Base-by-base conservation (phyloP, 2,797 vertebrate species). In the Anabas testudineus region DNA sequence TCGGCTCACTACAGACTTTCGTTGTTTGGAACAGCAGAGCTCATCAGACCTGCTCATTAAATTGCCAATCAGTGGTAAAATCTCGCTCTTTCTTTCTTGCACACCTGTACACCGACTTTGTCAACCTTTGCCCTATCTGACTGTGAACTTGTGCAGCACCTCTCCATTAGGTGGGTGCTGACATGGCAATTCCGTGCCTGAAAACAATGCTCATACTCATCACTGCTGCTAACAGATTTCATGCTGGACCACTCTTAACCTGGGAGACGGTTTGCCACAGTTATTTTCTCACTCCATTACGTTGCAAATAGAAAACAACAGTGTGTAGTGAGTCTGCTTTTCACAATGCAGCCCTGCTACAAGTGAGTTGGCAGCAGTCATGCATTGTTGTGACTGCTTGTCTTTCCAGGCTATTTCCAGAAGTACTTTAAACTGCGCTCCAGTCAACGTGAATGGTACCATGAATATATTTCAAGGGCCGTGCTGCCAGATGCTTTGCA, bases 351-450 rank as follows among this genome's bases (percentile, higher is more conserved):
- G 45, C 7, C 13, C 41, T 6, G 71, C 73, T 53, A 62, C 74
- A 28, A 83, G 73, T 16, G 55, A 64, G 74, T n/a, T 59, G 86
- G 80, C 88, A 76, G 78, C 75, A 21, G 58, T 52, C 69, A 12
- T 54, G 74, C 77, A 74, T 82, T 78, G 81, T 81, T 83, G 74
- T 65, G 82, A 83, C 76, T 65, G 74, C 71, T 74, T 56, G 76
- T 82, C 74, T 81, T 87, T 67, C 79, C 68, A 37, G 70, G 84
- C 80, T 82, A 87, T 91, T 87, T 89, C 71, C 70, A 87, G 76
- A 57, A 83, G 81, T 76, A 32, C 75, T 84, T 89, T 49, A 81
- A 77, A 86, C 67, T 16, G 67, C 14, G 15, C 74, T 78, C 66
- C 76, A 69, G 82, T 84, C 74, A 21, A 68, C 8, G 45, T 21